Base-by-base conservation (phyloP, 2,888 invertebrate genomes). In the Branchellion lobata region DNA sequence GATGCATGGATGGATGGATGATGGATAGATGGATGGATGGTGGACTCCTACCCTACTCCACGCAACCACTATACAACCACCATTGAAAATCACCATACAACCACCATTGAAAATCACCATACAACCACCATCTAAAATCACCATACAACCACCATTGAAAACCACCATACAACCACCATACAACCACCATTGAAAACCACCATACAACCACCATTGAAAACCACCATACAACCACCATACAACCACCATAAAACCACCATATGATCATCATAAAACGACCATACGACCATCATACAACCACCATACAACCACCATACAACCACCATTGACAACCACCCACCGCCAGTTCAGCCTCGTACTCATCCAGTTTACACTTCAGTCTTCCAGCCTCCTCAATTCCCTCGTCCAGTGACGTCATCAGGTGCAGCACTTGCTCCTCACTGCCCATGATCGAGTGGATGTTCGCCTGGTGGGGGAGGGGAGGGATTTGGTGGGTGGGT, bases 361-460 rank as follows among this genome's bases (percentile, higher is more conserved):
- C 90, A 85, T 93, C 92, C 76, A 95, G 89, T 78, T 92, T 91
- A 24, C 84, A 84, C 80, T 87, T 87, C 40, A 87, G 84, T 24
- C 81, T 82, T 73, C 84, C 84, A 0, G 86, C 86, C 75, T 86
- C 84, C 33, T 84, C 83, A 61, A 94, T 92, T 0, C 94, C 93
- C 80, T 90, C 90, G 85, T 94, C 93, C 80, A 94, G 90, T 86
- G 93, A 91, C 80, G 91, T 87, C 90, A 91, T 91, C 80, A 91
- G 85, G 76, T 90, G 89, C 83, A 92, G 91, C 89, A 96, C 65
- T 40, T 81, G 90, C 53, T 91, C 91, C 86, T 95, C 95, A 1
- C 94, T 94, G n/a, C 93, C 93, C 88, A 96, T 90, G 77, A 96
- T 94, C 84, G 93, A 93, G 87, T 95, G 93, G 81, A 96, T 93